Base-by-base conservation (phyloP, 2,797 vertebrate genomes). In the Hyperoplus immaculatus region DNA sequence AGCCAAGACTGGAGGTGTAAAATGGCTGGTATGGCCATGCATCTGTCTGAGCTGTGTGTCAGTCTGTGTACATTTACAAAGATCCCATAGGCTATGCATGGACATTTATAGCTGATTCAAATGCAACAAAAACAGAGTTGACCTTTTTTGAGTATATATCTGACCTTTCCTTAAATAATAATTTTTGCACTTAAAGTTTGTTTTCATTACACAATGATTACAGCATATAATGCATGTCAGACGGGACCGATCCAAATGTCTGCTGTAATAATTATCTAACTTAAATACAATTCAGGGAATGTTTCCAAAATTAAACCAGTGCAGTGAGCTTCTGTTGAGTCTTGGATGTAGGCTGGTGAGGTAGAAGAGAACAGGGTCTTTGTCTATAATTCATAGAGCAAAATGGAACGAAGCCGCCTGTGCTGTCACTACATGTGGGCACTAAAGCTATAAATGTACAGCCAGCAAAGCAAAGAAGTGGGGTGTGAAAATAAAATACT, bases 311-410 rank as follows among this genome's bases (percentile, higher is more conserved):
- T 81, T 77, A 86, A 82, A 75, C 58, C 71, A 36, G 72, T 41
- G 16, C 78, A 82, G 45, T 78, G 82, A 80, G 81, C 71, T 74
- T 86, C 47, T 86, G 80, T 81, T 88, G 77, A 66, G 76, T 82
- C 87, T 84, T 60, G 64, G 74, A 63, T 75, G 64, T 13, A 75
- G 78, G 69, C 78, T 85, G 75, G 70, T 84, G 56, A 80, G 81
- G 84, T 74, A 78, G 81, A 86, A 45, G 69, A 86, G 81, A 86
- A 83, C 76, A 67, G 81, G 65, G 81, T 93, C 94, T 95, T 95
- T 95, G 94, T 95, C 93, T 93, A 94, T 94, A 94, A 95, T 95
- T 95, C 91, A 95, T 94, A 87, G 75, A 87, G 85, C 80, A 81
- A 93, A 93, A 92, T 93, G 90, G 90, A 92, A 91, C 39, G 47